phyloP scores from a whole-genome alignment of 2,888 invertebrate genomes.

The Baccha elongata region DNA sequence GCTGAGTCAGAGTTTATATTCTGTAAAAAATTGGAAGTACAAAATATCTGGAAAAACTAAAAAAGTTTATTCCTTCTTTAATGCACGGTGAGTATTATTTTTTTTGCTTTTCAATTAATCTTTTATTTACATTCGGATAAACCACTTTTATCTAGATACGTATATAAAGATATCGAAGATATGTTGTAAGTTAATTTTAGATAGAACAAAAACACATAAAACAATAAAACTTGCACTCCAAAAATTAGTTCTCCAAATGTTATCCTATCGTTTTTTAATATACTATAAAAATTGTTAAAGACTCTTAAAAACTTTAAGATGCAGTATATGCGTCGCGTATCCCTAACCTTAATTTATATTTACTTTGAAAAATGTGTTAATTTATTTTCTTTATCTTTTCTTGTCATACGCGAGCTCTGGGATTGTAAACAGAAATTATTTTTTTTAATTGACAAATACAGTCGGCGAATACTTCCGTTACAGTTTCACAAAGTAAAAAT shows the following conservation, averaged over 20 bases:
- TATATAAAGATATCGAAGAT: no score
- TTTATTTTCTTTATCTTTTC: not conserved
- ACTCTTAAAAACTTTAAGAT: no score
- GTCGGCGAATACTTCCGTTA: not conserved
- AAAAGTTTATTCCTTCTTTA: slow-evolving; percentile 37
- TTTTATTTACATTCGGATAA: slow-evolving; percentile 13
- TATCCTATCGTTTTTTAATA: no score
- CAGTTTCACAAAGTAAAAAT: no score
- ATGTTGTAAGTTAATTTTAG: no score
- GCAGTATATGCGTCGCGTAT: no score
- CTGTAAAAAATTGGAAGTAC: not conserved
- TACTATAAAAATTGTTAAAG: no score
- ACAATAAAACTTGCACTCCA: no score
- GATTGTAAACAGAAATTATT: slow-evolving; percentile 26
- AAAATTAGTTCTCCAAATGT: no score
- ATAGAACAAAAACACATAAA: no score
- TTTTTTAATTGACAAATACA: slow-evolving; percentile 32
- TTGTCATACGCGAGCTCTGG: not conserved
- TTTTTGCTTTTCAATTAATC: not conserved
- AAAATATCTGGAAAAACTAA: slow-evolving; percentile 31
- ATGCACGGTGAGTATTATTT: slow-evolving; percentile 58
- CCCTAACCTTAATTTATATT: not conserved
- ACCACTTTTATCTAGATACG: no score
- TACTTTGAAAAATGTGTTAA: not conserved
- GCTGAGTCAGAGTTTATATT: not conserved